Evolutionary conservation across 2,888 invertebrate species (phyloP).

Genomic region (Diaperis boleti): DNA sequence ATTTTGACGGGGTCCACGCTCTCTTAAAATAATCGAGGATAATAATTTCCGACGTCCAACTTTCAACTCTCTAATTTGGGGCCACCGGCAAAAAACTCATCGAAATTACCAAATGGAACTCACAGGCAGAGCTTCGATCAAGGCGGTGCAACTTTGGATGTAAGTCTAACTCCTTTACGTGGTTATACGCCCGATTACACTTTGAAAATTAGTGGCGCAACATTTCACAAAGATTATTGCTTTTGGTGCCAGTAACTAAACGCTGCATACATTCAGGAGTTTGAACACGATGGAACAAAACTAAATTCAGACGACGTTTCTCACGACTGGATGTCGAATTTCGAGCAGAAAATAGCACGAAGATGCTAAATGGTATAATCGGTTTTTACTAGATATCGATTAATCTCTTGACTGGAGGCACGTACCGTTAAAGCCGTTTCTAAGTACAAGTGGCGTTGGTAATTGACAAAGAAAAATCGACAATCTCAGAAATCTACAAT

Average conservation of each 20-base stretch:
- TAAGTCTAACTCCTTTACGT: conserved; percentile 47
- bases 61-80: background rate
- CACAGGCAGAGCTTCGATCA: conserved; percentile 39
- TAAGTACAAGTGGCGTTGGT: background rate
- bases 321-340: conserved; percentile 4
- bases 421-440: conserved; percentile 19
- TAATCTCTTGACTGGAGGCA: conserved; percentile 13
- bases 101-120: conserved; percentile 22
- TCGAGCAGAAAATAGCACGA: conserved; percentile 7
- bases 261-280: conserved; percentile 23
- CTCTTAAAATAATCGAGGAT: conserved; percentile 9
- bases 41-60: background rate
- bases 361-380: conserved; percentile 15
- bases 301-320: conserved; percentile 17
- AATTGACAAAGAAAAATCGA: conserved; percentile 3
- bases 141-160: conserved; percentile 42
- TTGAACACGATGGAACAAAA: conserved; percentile 21
- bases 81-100: conserved; percentile 22
- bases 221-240: conserved; percentile 53
- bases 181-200: conserved; percentile 51
- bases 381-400: conserved; percentile 26
- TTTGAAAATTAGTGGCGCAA: conserved; percentile 49
- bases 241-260: conserved; percentile 40
- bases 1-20: conserved; percentile 25
- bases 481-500: background rate